Conservation (phyloP, 2,888 invertebrate species). For the Drosophila macrothrix region DNA sequence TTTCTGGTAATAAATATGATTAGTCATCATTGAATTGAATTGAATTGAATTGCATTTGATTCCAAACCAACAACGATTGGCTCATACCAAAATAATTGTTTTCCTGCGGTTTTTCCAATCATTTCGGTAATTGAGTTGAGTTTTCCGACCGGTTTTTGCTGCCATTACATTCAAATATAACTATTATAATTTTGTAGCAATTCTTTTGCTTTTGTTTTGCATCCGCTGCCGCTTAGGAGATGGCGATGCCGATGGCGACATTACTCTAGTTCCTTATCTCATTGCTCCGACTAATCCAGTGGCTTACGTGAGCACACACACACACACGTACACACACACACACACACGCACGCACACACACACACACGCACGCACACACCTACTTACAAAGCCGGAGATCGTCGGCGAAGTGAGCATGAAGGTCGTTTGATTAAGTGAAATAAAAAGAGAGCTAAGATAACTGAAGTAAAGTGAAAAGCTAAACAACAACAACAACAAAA, state of each 20-base stretch:
- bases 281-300: slow-evolving; percentile 15
- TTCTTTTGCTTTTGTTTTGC: slow-evolving; percentile 7
- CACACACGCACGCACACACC: slow-evolving; percentile 9
- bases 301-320: slow-evolving; percentile 60
- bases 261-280: slow-evolving; percentile 22
- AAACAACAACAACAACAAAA: slow-evolving; percentile 24
- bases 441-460: slow-evolving; percentile 28
- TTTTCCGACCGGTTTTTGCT: slow-evolving; percentile 28
- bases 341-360: slow-evolving; percentile 5
- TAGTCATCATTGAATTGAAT: slow-evolving; percentile 26
- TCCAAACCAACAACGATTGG: slow-evolving; percentile 16
- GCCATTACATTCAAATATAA: not conserved
- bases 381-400: slow-evolving; percentile 29
- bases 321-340: not conserved
- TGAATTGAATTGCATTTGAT: slow-evolving; percentile 19
- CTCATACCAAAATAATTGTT: slow-evolving; percentile 17
- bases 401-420: slow-evolving; percentile 69
- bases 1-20: slow-evolving; percentile 26
- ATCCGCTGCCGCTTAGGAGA: slow-evolving; percentile 2
- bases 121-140: slow-evolving; percentile 24
- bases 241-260: slow-evolving; percentile 5
- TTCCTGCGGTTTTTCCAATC: slow-evolving; percentile 28
- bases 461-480: slow-evolving; percentile 30
- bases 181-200: not conserved
- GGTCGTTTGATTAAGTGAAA: slow-evolving; percentile 66